Conservation (phyloP, 2,888 invertebrate genomes). For the Zaprionus lineosus region DNA sequence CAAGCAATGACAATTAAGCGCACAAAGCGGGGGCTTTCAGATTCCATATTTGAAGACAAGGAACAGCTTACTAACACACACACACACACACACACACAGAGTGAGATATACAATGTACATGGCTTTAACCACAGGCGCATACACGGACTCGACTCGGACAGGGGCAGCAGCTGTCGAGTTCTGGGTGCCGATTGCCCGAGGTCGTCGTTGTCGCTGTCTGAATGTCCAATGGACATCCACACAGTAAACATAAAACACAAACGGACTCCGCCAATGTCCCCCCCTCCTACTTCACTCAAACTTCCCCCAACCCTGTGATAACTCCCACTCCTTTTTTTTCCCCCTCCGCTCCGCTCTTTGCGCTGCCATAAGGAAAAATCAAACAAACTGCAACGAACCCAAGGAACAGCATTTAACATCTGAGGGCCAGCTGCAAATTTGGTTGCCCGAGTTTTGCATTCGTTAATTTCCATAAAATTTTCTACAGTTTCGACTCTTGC, state of each 20-base stretch:
- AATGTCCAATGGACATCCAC: conserved; percentile 22
- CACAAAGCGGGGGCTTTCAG: conserved; percentile 10
- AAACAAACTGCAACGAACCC: conserved; percentile 49
- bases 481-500: conserved; percentile 35
- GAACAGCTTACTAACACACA: too few species aligned
- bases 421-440: conserved; percentile 38
- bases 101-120: too few species aligned
- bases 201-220: conserved; percentile 17
- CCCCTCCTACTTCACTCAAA: background rate
- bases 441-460: conserved; percentile 30
- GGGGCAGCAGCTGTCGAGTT: conserved; percentile 25
- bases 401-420: conserved; percentile 5
- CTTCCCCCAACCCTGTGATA: conserved; percentile 7
- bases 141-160: too few species aligned
- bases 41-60: background rate
- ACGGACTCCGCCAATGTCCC: conserved; percentile 19
- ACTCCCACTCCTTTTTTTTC: conserved; percentile 3
- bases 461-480: conserved; percentile 56
- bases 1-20: conserved; percentile 58
- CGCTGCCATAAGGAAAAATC: conserved; percentile 43
- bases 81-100: background rate
- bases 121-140: too few species aligned
- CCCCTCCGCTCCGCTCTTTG: too few species aligned
- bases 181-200: conserved; percentile 30
- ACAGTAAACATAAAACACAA: conserved; percentile 13